Evolutionary conservation across 2,113 vertebrate genomes (phyloP), one percentile per base, ranked within the genome.

Genomic region (Channa maculata): DNA sequence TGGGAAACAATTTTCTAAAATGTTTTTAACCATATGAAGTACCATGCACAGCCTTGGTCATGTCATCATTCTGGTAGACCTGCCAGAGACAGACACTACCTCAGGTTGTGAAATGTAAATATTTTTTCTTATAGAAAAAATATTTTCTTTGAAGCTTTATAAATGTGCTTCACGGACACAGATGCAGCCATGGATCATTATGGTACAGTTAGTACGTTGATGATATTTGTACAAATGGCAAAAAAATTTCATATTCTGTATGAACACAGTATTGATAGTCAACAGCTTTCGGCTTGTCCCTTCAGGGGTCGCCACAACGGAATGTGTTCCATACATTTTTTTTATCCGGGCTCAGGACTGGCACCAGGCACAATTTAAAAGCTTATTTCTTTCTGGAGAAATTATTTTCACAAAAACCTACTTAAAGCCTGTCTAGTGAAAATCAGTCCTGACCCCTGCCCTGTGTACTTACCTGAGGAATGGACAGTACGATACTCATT

Each of bases 401-500:
- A 7, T 5, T 7, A 41, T 7, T 41, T 41, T 41, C 6, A 41
- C 4, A 41, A 41, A 37, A 44, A 49, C 46, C 6, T 65, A 11
- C 50, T 77, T 52, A 1, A 33, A 13, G 12, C 12, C 14, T 67
- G 11, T 66, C 14, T 14, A 36, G 38, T 55, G 4, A 33, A 51
- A 46, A 69, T 54, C n/a, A 46, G 6, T 9, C 10, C 13, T 61
- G 54, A 55, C 13, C 38, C 37, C n/a, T 54, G 9, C 6, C 34
- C 37, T 4, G 12, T 60, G 61, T 15, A 8, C 77, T 88, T 90
- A 96, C 96, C 95, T 96, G 96, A 24, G 96, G 96, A 6, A 91
- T 90, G 14, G 96, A 95, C 82, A 96, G 89, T 62, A 94, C 46
- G 0, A 88, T 2, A 0, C 96, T 96, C 86, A 90, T 52, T 0